Conservation (phyloP, 2,113 vertebrate species). For the Jaculus jaculus region DNA sequence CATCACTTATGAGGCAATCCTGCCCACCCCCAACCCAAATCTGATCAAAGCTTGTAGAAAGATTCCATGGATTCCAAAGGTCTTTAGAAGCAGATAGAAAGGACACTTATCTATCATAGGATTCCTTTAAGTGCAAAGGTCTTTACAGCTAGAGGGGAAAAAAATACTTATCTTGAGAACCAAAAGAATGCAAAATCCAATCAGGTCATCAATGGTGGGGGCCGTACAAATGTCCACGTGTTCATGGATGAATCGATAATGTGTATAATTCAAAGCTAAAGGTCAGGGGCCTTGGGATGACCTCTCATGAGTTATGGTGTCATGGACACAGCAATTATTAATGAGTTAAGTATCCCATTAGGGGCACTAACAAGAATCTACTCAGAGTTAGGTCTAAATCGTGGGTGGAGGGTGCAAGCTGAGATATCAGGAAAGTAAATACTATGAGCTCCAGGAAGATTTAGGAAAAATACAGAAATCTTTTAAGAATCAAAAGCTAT, state of each 20-base stretch:
- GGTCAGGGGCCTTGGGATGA: not conserved
- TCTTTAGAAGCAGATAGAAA: conserved; percentile 70
- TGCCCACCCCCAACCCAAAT: conserved; percentile 49
- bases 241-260: not conserved
- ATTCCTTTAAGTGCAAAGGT: conserved; percentile 75
- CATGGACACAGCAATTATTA: conserved; percentile 36
- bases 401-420: not conserved
- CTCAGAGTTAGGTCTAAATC: not conserved
- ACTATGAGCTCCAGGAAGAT: not conserved
- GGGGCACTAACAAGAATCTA: conserved; percentile 26
- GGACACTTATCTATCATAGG: conserved; percentile 65
- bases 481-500: not conserved
- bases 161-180: conserved; percentile 59
- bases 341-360: not conserved
- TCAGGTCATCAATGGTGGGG: not conserved
- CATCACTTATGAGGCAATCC: conserved; percentile 30
- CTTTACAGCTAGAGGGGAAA: conserved; percentile 64
- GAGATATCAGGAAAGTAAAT: not conserved
- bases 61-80: conserved; percentile 69
- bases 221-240: not conserved
- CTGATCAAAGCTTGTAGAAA: conserved; percentile 68
- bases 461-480: conserved; percentile 12
- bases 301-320: not conserved
- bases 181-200: conserved; percentile 35
- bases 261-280: not conserved